Evolutionary conservation across 2,888 invertebrate genomes (phyloP).

Genomic region (Blastobasis adustella): DNA sequence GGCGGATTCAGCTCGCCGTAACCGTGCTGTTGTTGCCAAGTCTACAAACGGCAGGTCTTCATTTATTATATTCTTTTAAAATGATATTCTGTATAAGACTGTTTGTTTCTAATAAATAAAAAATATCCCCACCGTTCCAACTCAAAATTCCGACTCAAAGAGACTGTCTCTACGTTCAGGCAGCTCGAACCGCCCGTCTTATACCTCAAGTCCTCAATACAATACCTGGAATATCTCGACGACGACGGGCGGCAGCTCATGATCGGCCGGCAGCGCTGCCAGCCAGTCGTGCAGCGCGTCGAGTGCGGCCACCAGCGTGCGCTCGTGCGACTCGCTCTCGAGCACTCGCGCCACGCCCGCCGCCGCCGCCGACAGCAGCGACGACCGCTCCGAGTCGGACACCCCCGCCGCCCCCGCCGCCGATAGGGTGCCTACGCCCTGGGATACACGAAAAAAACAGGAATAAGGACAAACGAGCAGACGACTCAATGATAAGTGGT

Average conservation of each 20-base stretch:
- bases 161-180: too few relatives aligned
- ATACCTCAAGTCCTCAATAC: slow-evolving; percentile 17
- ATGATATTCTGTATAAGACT: too few relatives aligned
- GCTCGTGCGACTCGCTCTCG: slow-evolving; percentile 93
- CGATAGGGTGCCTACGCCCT: slow-evolving; percentile 35
- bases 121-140: too few relatives aligned
- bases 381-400: slow-evolving; percentile 66
- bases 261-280: slow-evolving; percentile 35
- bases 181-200: too few relatives aligned
- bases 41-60: too few relatives aligned
- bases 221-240: slow-evolving; percentile 77
- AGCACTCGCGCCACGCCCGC: slow-evolving; percentile 84
- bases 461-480: too few relatives aligned
- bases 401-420: slow-evolving; percentile 76
- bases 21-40: too few relatives aligned
- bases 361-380: slow-evolving; percentile 75
- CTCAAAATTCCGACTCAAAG: too few relatives aligned
- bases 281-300: slow-evolving; percentile 90
- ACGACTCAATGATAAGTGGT: too few relatives aligned
- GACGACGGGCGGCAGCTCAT: slow-evolving; percentile 72
- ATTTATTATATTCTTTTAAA: too few relatives aligned
- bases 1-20: too few relatives aligned
- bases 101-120: too few relatives aligned
- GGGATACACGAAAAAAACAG: slow-evolving; percentile 4
- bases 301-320: slow-evolving; percentile 86